Evolutionary conservation across 2,113 vertebrate species (phyloP).

Genomic region (Silurus meridionalis): DNA sequence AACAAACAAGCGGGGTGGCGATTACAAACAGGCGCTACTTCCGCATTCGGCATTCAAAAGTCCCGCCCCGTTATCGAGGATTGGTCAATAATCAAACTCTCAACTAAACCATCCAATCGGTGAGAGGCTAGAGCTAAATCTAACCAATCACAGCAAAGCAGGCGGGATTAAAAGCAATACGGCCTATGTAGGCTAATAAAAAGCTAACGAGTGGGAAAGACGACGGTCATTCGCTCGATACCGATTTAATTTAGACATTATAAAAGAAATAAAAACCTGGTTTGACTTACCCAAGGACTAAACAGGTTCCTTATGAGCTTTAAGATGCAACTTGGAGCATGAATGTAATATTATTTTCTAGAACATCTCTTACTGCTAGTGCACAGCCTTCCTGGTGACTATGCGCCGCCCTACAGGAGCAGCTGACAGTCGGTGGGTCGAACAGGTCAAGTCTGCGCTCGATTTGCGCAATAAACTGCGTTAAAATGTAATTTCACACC

Average conservation of each 20-base stretch:
- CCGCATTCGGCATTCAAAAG: background rate
- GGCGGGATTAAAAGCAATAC: background rate
- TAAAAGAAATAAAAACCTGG: background rate
- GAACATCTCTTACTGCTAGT: background rate
- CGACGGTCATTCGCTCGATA: background rate
- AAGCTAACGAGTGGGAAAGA: background rate
- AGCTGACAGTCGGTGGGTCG: constrained; percentile 16
- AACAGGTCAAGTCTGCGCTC: background rate
- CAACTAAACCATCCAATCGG: background rate
- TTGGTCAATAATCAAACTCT: background rate
- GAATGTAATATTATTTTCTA: constrained; percentile 11
- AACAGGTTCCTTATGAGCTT: background rate
- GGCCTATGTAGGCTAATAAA: background rate
- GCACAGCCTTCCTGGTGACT: constrained; percentile 36
- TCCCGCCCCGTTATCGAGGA: background rate
- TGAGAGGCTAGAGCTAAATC: background rate
- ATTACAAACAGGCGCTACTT: background rate
- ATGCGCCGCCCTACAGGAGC: constrained; percentile 45
- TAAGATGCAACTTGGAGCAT: background rate
- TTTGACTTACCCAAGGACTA: constrained; percentile 37
- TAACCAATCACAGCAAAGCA: background rate
- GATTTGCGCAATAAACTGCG: background rate
- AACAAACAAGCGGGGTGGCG: background rate
- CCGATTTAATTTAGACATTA: background rate
- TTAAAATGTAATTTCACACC: background rate